Conservation (phyloP, 1,140 invertebrate species). For the Cyphomyrmex costatus region DNA sequence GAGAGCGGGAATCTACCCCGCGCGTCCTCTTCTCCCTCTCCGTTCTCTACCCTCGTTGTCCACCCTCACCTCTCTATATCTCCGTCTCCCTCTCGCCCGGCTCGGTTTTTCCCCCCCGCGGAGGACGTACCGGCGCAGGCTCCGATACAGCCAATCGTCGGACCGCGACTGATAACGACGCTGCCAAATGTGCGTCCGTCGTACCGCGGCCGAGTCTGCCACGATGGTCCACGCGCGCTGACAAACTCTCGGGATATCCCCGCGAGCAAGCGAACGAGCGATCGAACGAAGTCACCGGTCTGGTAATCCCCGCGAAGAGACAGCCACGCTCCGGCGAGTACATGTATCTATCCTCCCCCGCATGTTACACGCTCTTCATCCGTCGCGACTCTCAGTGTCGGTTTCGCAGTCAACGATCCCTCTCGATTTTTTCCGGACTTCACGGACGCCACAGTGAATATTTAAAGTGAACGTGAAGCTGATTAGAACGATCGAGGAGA, state of each 20-base stretch:
- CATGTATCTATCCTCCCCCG: background rate
- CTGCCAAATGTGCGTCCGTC: slow-evolving; percentile 84
- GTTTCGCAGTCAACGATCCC: slow-evolving; percentile 11
- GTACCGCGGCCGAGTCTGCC: slow-evolving; percentile 76
- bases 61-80: slow-evolving; percentile 55
- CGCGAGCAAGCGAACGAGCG: slow-evolving; percentile 43
- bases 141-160: slow-evolving; percentile 87
- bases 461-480: slow-evolving; percentile 41
- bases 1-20: slow-evolving; percentile 59
- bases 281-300: background rate
- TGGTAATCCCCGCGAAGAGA: slow-evolving; percentile 29
- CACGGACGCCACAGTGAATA: slow-evolving; percentile 2
- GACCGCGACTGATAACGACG: slow-evolving; percentile 86
- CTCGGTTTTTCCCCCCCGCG: slow-evolving; percentile 47
- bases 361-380: background rate
- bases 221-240: slow-evolving; percentile 82
- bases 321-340: background rate
- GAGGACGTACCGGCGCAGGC: slow-evolving; percentile 84
- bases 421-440: slow-evolving; percentile 7
- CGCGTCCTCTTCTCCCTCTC: slow-evolving; percentile 50
- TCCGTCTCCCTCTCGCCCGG: slow-evolving; percentile 43
- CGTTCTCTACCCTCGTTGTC: slow-evolving; percentile 40
- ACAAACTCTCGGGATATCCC: slow-evolving; percentile 69
- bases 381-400: slow-evolving; percentile 27
- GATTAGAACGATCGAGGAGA: background rate